These are phyloP conservation scores for Oceanodroma tethys DNA, from an alignment of 2,113 vertebrate species.

Conservation along the genomic window DNA sequence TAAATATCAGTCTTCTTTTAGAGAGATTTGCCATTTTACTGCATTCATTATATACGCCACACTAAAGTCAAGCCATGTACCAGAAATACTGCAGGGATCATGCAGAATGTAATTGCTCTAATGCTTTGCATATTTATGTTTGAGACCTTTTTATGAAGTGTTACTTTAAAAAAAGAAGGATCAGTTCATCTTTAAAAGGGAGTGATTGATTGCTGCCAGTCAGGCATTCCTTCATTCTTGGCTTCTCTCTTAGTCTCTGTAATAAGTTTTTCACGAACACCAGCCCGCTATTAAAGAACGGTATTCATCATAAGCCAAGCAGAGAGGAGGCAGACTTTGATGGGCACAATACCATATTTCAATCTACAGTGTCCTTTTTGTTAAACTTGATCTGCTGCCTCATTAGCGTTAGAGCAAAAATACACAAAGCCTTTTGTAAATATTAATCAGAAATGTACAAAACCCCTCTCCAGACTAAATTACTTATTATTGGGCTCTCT, in stretches of 20 bases:
- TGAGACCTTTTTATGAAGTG: constrained; percentile 73
- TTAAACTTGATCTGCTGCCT: constrained; percentile 74
- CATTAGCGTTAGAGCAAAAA: constrained; percentile 69
- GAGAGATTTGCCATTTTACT: constrained; percentile 67
- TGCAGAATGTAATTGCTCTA: constrained; percentile 57
- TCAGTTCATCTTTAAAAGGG: constrained; percentile 76
- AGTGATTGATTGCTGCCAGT: constrained; percentile 95
- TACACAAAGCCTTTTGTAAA: constrained; percentile 76
- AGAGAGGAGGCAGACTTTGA: constrained; percentile 82
- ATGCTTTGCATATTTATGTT: constrained; percentile 74
- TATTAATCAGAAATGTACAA: constrained; percentile 72
- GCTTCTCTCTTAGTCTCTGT: constrained; percentile 79
- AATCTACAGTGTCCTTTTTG: constrained; percentile 90
- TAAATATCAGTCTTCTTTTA: constrained; percentile 66
- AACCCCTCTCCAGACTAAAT: constrained; percentile 56
- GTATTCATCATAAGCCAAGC: constrained; percentile 91
- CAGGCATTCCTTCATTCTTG: constrained; percentile 83
- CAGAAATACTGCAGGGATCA: constrained; percentile 53
- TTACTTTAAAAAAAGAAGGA: constrained; percentile 74
- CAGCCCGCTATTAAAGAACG: constrained; percentile 87
- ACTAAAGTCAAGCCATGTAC: constrained; percentile 34
- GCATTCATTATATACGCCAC: constrained; percentile 62
- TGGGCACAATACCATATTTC: constrained; percentile 86
- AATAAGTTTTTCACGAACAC: constrained; percentile 87
- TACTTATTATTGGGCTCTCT: constrained; percentile 65